Evolutionary conservation across 2,888 invertebrate species (phyloP).

Genomic region (Dasypolia templi): DNA sequence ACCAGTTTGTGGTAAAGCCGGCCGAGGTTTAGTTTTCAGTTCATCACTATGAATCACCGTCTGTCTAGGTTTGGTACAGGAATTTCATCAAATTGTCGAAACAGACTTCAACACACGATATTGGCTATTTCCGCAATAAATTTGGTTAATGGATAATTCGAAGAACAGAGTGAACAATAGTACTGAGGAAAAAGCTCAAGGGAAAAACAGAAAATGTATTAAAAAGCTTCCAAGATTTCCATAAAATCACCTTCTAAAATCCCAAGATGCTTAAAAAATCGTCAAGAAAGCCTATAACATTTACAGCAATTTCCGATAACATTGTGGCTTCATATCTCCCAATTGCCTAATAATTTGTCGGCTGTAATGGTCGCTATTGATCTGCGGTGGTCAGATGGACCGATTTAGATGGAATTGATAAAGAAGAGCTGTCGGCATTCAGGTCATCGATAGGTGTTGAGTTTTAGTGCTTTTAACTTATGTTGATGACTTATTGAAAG

Average conservation of each 20-base stretch:
- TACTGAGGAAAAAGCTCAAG: not conserved
- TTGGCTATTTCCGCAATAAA: not conserved
- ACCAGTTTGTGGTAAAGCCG: constrained; percentile 53
- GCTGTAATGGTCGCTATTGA: constrained; percentile 57
- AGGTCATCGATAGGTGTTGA: constrained; percentile 42
- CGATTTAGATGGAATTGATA: constrained; percentile 60
- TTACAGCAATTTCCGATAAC: constrained; percentile 50
- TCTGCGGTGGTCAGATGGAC: constrained; percentile 50
- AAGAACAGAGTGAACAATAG: not conserved
- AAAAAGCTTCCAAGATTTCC: constrained; percentile 19
- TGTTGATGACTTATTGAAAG: constrained; percentile 31
- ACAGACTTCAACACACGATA: not conserved
- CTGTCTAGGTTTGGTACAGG: constrained; percentile 7
- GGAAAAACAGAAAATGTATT: constrained; percentile 23
- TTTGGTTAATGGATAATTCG: constrained; percentile 1
- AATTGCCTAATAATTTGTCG: constrained; percentile 58
- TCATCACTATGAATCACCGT: constrained; percentile 49
- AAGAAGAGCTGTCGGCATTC: constrained; percentile 49
- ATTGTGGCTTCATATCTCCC: constrained; percentile 52
- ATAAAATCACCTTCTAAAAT: constrained; percentile 22
- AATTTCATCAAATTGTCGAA: constrained; percentile 21
- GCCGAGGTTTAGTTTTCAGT: constrained; percentile 15
- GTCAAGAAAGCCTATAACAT: constrained; percentile 29
- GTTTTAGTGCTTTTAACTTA: constrained; percentile 28
- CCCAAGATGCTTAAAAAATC: constrained; percentile 46